Percentiles rank a stretch among this genome's conserved stretches.
Conservation (phyloP, 2,113 vertebrate species). For the Aphyosemion australe region DNA sequence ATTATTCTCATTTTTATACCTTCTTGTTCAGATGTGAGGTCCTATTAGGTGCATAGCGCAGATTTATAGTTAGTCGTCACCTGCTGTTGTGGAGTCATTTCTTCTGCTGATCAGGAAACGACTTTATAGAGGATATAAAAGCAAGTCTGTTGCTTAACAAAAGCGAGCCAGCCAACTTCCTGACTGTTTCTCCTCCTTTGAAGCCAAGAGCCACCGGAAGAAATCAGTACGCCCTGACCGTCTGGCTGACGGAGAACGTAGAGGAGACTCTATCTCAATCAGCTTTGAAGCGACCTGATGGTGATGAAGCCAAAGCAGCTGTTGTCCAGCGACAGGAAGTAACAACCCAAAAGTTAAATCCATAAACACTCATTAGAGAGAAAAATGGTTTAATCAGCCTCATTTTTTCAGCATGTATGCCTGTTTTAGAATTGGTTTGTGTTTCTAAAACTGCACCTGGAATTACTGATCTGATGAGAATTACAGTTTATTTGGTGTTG, state of each 20-base stretch:
- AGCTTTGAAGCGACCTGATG: constrained; percentile 25
- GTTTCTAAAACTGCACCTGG: not conserved
- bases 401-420: not conserved
- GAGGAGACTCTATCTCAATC: constrained; percentile 53
- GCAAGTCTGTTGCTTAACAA: constrained; percentile 38
- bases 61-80: not conserved
- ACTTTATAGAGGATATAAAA: constrained; percentile 58
- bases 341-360: not conserved
- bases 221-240: constrained; percentile 46
- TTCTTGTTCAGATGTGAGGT: not conserved
- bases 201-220: constrained; percentile 46
- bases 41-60: not conserved
- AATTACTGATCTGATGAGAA: not conserved
- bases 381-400: not conserved
- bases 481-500: not conserved
- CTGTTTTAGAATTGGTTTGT: not conserved
- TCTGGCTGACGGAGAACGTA: constrained; percentile 30
- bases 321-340: constrained; percentile 12
- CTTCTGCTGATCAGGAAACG: constrained; percentile 57
- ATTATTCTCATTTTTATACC: not conserved
- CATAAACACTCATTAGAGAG: not conserved
- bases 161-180: constrained; percentile 54
- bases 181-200: constrained; percentile 52
- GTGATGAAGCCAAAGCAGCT: constrained; percentile 48
- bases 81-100: constrained; percentile 19